phyloP scores from a whole-genome alignment of 2,888 invertebrate species.

The Xylota sylvarum region DNA sequence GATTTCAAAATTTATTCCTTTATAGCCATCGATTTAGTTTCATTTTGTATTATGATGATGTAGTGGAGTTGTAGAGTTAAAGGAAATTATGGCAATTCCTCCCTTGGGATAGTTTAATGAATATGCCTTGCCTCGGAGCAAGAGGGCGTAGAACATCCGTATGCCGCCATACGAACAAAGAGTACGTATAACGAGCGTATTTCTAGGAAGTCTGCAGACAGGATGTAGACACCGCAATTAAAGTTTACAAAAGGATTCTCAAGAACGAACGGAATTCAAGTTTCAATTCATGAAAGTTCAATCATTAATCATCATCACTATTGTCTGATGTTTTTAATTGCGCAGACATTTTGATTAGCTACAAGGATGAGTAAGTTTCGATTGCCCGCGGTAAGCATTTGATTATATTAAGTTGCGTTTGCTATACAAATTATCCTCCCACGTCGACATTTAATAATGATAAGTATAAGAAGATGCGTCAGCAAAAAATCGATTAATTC shows the following conservation, averaged over 20 bases:
- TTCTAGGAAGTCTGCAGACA: background rate
- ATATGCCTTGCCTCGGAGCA: background rate
- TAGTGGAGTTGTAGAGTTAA: background rate
- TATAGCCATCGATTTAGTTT: background rate
- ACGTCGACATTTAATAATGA: background rate
- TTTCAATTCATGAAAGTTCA: background rate
- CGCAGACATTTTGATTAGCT: conserved; percentile 6
- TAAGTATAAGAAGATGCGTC: background rate
- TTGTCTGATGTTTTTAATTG: conserved; percentile 5
- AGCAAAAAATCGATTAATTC: background rate
- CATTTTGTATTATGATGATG: background rate
- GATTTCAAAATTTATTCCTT: background rate
- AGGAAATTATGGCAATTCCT: background rate
- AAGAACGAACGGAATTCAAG: background rate
- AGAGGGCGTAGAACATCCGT: background rate
- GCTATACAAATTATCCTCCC: background rate
- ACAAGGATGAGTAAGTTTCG: background rate
- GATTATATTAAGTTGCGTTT: background rate
- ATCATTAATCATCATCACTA: background rate
- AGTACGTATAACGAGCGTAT: background rate
- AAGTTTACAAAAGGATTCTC: background rate
- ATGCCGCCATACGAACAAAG: background rate
- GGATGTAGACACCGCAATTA: background rate
- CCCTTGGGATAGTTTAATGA: background rate
- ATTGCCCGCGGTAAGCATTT: background rate